Conservation (phyloP, 2,888 invertebrate species). For the Serripes groenlandicus region DNA sequence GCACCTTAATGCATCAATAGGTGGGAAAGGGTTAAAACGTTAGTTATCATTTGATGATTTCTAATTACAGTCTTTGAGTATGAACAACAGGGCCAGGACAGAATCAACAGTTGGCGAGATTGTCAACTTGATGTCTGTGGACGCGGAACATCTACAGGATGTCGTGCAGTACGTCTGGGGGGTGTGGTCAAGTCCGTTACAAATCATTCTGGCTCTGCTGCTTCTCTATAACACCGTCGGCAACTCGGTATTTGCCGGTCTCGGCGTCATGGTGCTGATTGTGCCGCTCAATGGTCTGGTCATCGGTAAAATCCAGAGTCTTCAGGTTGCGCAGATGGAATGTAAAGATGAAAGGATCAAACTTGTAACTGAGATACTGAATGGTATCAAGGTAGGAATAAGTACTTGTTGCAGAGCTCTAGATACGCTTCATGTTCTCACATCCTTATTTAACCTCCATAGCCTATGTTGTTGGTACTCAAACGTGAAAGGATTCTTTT, state of each 20-base stretch:
- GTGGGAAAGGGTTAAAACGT: too few relatives aligned
- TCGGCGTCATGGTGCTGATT: conserved; percentile 95
- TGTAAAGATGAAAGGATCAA: conserved; percentile 82
- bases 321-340: conserved; percentile 80
- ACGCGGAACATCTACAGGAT: conserved; percentile 83
- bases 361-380: conserved; percentile 81
- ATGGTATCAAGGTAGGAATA: conserved; percentile 84
- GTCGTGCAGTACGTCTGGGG: conserved; percentile 80
- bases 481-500: too few relatives aligned
- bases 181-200: conserved; percentile 89
- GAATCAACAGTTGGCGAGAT: conserved; percentile 85
- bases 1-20: too few relatives aligned
- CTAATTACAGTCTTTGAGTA: conserved; percentile 83
- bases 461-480: too few relatives aligned
- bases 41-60: too few relatives aligned
- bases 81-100: conserved; percentile 82
- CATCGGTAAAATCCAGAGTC: conserved; percentile 76
- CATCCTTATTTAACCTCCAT: too few relatives aligned
- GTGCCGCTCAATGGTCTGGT: conserved; percentile 88
- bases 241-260: conserved; percentile 92
- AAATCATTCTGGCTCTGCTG: conserved; percentile 93
- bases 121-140: conserved; percentile 86
- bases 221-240: conserved; percentile 87
- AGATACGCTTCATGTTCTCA: too few relatives aligned
- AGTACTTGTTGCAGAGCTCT: too few relatives aligned